Conservation (phyloP, 2,888 invertebrate genomes). For the Spatulosminthurus flaviceps region DNA sequence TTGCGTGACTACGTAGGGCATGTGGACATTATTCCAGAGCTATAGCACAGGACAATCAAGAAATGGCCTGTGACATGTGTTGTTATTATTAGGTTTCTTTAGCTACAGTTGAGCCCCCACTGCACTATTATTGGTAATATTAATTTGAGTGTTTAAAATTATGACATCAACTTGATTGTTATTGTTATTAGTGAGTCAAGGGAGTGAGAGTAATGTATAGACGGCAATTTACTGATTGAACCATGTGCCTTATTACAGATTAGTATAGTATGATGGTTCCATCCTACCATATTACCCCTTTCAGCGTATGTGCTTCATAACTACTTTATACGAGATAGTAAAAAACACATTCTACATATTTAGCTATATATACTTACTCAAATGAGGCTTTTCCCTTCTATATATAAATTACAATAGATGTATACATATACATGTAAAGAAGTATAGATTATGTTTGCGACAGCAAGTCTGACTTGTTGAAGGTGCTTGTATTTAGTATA, state of each 20-base stretch:
- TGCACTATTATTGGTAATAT: neutral
- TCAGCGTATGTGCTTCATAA: neutral
- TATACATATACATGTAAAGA: no score
- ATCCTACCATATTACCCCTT: neutral
- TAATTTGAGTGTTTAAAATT: conserved; percentile 23
- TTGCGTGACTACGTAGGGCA: conserved; percentile 1
- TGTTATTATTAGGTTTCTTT: neutral
- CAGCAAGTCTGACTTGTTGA: neutral
- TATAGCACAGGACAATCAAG: conserved; percentile 14
- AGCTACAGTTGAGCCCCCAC: neutral
- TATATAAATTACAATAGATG: no score
- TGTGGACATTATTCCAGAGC: neutral
- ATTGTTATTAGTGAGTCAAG: neutral
- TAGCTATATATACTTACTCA: no score
- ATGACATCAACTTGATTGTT: conserved; percentile 33
- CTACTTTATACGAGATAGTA: no score
- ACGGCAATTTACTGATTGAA: conserved; percentile 46
- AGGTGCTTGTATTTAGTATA: neutral
- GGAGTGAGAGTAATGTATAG: conserved; percentile 31
- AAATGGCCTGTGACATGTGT: neutral
- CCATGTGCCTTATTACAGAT: conserved; percentile 19
- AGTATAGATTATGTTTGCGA: no score
- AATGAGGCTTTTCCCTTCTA: no score
- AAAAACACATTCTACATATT: no score
- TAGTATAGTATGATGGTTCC: neutral